Evolutionary conservation across 2,113 vertebrate genomes (phyloP).

Genomic region (Hippocampus guttulatus): DNA sequence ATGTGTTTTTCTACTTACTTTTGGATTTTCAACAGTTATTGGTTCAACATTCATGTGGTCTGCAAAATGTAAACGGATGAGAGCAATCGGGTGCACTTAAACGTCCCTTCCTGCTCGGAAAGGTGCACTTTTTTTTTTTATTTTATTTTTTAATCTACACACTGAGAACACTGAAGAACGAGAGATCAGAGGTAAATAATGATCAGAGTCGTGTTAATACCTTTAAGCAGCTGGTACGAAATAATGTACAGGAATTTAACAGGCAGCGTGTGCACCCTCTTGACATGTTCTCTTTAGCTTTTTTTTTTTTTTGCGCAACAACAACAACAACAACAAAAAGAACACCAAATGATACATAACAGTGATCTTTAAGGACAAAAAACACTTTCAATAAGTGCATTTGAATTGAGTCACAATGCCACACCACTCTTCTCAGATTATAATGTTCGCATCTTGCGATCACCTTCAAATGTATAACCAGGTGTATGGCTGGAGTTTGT

Average conservation of each 20-base stretch:
- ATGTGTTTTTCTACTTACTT: slow-evolving; percentile 27
- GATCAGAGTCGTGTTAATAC: slow-evolving; percentile 21
- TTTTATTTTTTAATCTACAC: slow-evolving; percentile 31
- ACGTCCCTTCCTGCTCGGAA: slow-evolving; percentile 19
- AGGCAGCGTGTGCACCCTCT: slow-evolving; percentile 12
- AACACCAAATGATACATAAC: slow-evolving; percentile 47
- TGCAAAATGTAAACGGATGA: slow-evolving; percentile 67
- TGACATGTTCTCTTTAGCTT: slow-evolving; percentile 15
- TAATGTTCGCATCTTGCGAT: background rate
- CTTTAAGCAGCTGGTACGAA: slow-evolving; percentile 34
- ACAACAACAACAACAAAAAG: slow-evolving; percentile 6
- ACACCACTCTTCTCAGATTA: background rate
- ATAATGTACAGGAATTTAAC: slow-evolving; percentile 34
- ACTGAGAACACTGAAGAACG: slow-evolving; percentile 27
- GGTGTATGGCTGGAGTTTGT: background rate
- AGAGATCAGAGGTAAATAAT: slow-evolving; percentile 26
- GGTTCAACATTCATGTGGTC: slow-evolving; percentile 70
- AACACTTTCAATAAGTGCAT: background rate
- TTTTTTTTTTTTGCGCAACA: slow-evolving; percentile 12
- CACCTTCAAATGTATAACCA: background rate
- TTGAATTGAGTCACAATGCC: background rate
- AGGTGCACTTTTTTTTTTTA: background rate
- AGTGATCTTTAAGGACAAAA: slow-evolving; percentile 33
- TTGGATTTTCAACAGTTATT: slow-evolving; percentile 44
- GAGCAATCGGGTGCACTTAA: slow-evolving; percentile 20